phyloP scores from a whole-genome alignment of 1,140 invertebrate species.

The Lycorma delicatula region DNA sequence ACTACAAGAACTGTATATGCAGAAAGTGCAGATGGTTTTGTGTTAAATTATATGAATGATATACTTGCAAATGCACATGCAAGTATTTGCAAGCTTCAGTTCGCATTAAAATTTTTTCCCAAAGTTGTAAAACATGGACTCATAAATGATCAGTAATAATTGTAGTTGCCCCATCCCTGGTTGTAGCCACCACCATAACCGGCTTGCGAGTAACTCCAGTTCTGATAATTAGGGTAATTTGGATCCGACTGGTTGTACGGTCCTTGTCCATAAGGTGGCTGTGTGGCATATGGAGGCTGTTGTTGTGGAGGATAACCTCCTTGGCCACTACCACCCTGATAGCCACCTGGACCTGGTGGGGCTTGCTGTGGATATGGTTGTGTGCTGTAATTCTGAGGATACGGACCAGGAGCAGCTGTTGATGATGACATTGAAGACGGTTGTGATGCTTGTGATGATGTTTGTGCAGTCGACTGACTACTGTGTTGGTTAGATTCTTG shows the following conservation, averaged over 20 bases:
- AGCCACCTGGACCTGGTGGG: background rate
- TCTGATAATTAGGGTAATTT: constrained; percentile 50
- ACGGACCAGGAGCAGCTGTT: background rate
- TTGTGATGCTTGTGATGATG: background rate
- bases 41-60: too few species aligned
- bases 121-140: background rate
- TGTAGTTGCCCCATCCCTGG: constrained; percentile 51
- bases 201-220: constrained; percentile 56
- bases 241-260: constrained; percentile 51
- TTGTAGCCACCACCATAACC: constrained; percentile 54
- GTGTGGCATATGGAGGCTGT: constrained; percentile 39
- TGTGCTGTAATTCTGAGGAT: background rate
- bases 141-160: constrained; percentile 39
- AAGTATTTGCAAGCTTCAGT: too few species aligned
- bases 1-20: too few species aligned
- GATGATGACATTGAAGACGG: background rate
- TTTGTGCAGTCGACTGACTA: background rate
- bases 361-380: constrained; percentile 2
- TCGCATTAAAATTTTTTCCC: too few species aligned
- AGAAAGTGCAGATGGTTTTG: too few species aligned
- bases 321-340: constrained; percentile 40
- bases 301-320: constrained; percentile 39
- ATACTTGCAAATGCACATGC: too few species aligned
- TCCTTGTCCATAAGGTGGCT: constrained; percentile 43
- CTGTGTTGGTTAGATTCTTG: too few species aligned